Evolutionary conservation across 2,113 vertebrate genomes (phyloP), one percentile per base, ranked within the genome.

Genomic region (Macquaria australasica): DNA sequence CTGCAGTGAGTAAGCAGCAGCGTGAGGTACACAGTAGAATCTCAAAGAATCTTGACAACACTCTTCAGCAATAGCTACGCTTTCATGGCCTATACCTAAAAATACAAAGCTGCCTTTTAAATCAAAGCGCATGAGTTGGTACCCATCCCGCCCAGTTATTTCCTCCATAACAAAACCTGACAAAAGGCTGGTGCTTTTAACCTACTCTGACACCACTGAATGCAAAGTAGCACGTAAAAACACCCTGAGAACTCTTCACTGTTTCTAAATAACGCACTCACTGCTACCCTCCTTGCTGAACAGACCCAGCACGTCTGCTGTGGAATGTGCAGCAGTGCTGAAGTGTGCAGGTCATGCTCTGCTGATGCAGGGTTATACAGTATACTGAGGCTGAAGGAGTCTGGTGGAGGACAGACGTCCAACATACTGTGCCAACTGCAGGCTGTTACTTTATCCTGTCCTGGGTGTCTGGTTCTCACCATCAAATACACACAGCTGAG

Each of bases 381-480:
- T 34, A 73, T 68, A 90, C 74, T 60, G 58, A 74, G 82, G 76
- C 68, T 58, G 56, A 59, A 83, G 82, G 62, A 0, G 34, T 73
- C 68, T 25, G 39, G 25, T 39, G 56, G 43, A 31, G 62, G 41
- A 64, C 63, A 66, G 82, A 84, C 53, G 45, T 83, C 73, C 58
- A 77, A 68, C 45, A 79, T n/a, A 14, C n/a, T 4, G 41, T 21
- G 79, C 72, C 91, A 91, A 63, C 87, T 79, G 83, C 77, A 71
- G 66, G 14, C 62, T 23, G 92, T 82, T 70, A 91, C 86, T 84
- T 84, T 86, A 91, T 79, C 88, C 83, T 25, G 63, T 20, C 62
- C 74, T 31, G 31, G 86, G 85, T 85, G 81, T 88, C 69, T 55
- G 58, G 73, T 91, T 90, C 60, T 72, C 53, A 31, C 14, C 43